Conservation (phyloP, 2,113 vertebrate species). For the Nothocercus nigrocapillus region DNA sequence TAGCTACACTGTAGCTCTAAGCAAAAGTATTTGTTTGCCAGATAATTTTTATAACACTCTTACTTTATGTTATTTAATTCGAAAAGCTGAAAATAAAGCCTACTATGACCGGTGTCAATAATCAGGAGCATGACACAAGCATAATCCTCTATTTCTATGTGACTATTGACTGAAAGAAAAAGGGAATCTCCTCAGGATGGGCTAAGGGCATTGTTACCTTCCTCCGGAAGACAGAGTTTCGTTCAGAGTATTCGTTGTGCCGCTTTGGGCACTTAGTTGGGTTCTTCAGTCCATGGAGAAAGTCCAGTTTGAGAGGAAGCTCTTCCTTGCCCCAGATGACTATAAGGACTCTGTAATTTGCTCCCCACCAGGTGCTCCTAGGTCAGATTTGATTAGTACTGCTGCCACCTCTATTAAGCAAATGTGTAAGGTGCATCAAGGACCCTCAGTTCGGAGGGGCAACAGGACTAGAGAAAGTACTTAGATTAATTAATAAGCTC, state of each 20-base stretch:
- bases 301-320: background rate
- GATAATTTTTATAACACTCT: background rate
- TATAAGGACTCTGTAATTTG: background rate
- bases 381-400: background rate
- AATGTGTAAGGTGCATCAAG: background rate
- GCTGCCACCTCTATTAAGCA: background rate
- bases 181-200: background rate
- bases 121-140: fast-evolving
- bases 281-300: background rate
- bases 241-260: background rate
- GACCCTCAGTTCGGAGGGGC: background rate
- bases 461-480: background rate
- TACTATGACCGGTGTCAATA: background rate
- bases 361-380: background rate
- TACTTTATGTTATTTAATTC: background rate
- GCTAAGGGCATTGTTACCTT: background rate
- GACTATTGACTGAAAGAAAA: background rate
- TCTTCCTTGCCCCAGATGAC: background rate
- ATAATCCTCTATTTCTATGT: background rate
- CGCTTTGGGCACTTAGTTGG: background rate
- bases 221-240: background rate
- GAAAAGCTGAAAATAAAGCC: background rate
- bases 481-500: background rate
- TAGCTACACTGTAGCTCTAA: background rate
- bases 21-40: background rate